A percentile compares a stretch with the other conserved stretches of the same genome.
Evolutionary conservation across 2,113 vertebrate species (phyloP).

Genomic region (Aramus guarauna): DNA sequence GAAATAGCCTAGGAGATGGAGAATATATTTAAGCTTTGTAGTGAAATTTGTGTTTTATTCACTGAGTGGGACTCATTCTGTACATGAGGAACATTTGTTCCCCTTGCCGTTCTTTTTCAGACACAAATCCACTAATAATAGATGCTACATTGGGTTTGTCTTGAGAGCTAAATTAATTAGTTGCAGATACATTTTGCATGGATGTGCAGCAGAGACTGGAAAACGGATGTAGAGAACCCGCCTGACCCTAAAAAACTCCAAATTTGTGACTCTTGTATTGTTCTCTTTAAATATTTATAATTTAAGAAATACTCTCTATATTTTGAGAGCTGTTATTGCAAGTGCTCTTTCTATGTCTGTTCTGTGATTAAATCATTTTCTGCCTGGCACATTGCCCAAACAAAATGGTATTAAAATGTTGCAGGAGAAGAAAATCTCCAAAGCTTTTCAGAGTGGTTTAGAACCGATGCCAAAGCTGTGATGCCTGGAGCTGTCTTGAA

Average conservation of each 20-base stretch:
- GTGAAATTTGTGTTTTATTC: background rate
- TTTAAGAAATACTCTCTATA: background rate
- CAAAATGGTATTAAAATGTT: background rate
- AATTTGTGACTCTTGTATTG: background rate
- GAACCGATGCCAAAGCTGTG: background rate
- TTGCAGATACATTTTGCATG: background rate
- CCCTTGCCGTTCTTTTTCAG: background rate
- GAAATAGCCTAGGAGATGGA: background rate
- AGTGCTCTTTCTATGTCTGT: background rate
- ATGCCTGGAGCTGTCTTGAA: background rate
- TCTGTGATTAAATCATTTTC: slow-evolving; percentile 19
- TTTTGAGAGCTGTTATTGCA: background rate
- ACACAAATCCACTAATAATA: background rate
- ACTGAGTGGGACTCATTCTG: background rate
- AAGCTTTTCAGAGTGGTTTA: background rate
- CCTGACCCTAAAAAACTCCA: background rate
- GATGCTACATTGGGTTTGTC: background rate
- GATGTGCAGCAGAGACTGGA: background rate
- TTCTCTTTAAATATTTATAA: background rate
- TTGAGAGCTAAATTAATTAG: background rate
- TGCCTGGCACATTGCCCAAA: background rate
- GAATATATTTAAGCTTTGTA: background rate
- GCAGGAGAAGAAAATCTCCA: background rate
- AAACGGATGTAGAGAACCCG: background rate
- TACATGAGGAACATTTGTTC: background rate